These are phyloP conservation scores for Pentalonia nigronervosa DNA, from an alignment of 1,140 invertebrate genomes.

Conservation along the genomic window DNA sequence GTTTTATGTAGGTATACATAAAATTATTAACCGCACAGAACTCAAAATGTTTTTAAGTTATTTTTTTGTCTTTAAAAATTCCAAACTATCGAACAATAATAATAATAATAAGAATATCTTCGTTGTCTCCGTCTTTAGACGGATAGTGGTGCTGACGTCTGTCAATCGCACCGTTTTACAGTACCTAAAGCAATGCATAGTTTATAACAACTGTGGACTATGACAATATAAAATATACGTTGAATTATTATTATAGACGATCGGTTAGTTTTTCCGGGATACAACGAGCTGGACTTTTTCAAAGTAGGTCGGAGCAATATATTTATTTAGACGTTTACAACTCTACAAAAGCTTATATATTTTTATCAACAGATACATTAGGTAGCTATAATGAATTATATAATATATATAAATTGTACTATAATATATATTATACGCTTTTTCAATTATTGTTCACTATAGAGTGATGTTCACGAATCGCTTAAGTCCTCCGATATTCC, in stretches of 20 bases:
- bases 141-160: neutral
- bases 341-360: neutral
- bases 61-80: neutral
- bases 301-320: neutral
- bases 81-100: neutral
- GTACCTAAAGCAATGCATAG: too few relatives aligned
- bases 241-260: neutral
- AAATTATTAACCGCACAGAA: neutral
- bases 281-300: neutral
- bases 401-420: too few relatives aligned
- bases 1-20: neutral
- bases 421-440: neutral
- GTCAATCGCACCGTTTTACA: too few relatives aligned
- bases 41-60: neutral
- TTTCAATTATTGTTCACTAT: neutral
- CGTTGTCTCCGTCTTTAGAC: neutral
- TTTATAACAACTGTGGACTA: too few relatives aligned
- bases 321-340: neutral
- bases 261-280: neutral
- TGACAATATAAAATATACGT: neutral
- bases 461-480: neutral
- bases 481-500: conserved; percentile 8
- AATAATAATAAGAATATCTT: neutral
- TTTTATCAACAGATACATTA: neutral
- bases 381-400: neutral